These are phyloP conservation scores for Megalonaias nervosa DNA, from an alignment of 1,140 invertebrate species.

Conservation along the genomic window DNA sequence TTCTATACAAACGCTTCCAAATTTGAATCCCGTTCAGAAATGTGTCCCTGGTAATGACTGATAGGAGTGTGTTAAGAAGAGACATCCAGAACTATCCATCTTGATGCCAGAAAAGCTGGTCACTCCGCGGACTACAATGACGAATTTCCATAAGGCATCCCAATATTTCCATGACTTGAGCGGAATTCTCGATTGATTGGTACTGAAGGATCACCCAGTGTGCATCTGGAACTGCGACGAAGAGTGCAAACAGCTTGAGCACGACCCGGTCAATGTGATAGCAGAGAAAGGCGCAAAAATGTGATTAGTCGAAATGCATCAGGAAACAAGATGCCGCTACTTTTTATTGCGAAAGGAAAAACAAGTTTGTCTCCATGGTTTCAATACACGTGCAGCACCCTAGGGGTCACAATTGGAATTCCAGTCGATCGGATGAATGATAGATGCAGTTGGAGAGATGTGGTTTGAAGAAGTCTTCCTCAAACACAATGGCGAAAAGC, in stretches of 20 bases:
- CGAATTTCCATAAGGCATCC: constrained; percentile 13
- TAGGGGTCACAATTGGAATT: constrained; percentile 21
- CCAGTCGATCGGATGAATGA: constrained; percentile 37
- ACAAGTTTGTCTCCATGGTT: constrained; percentile 22
- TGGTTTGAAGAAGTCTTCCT: constrained; percentile 37
- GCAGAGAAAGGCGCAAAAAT: too few relatives aligned
- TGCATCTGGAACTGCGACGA: constrained; percentile 15
- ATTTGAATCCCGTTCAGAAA: constrained; percentile 25
- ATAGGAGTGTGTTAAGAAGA: constrained; percentile 26
- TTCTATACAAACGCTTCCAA: constrained; percentile 24
- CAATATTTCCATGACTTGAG: constrained; percentile 31
- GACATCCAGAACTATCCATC: constrained; percentile 30
- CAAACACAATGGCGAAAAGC: constrained; percentile 28
- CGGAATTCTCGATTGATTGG: not conserved
- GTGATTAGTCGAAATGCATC: not conserved
- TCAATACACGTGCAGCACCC: constrained; percentile 21
- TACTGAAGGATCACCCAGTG: not conserved
- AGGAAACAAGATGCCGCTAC: constrained; percentile 25
- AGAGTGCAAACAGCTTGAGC: constrained; percentile 10
- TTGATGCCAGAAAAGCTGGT: constrained; percentile 37
- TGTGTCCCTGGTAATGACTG: constrained; percentile 32
- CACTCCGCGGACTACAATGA: constrained; percentile 17
- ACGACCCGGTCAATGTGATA: constrained; percentile 1
- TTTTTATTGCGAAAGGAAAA: constrained; percentile 37
- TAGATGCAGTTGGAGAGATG: constrained; percentile 21